Base-by-base conservation (phyloP, 2,888 invertebrate species). In the Antheraea assamensis region DNA sequence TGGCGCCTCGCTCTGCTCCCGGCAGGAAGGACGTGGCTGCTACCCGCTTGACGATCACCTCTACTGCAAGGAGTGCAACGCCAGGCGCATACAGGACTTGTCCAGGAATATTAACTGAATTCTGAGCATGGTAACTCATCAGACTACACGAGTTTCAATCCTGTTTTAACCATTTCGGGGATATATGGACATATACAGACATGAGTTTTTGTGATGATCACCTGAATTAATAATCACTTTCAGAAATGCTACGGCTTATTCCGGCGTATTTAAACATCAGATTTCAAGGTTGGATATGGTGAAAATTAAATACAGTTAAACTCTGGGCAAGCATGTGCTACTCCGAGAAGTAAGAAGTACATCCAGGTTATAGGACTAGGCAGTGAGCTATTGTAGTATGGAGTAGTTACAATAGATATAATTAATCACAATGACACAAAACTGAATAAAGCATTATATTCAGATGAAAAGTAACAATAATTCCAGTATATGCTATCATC, bases 1-100 rank as follows among this genome's bases (percentile, higher is more conserved):
- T 89, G 98, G 97, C 0, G 94, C 98, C 27, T 95, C 98, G 19
- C 94, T 99, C 61, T 98, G 98, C 19, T 98, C 98, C 0, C 97
- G 99, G 87, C 97, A 98, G 21, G 99, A 99, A 90, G 99, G 99
- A 0, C 96, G 98, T 27, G 99, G 99, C 10, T 99, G 99, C 90
- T 99, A 99, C 91, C 99, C 99, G 0, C 93, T 99, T 13, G 99
- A 99, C 86, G 98, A 97, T 82, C 99, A 99, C 88, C 97, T 99
- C 24, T 96, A 99, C 76, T 99, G 99, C 89, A 98, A 98, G 89
- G 97, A 98, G 85, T 99, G 99, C 90, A 99, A 99, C 88, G 98
- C 99, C 1, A 96, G 97, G 81, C 96, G 99, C 74, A 98, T 99
- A 49, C 98, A 99, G 90, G 97, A 97, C 71, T 95, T 99, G 66